Base-by-base conservation (phyloP, 2,113 vertebrate genomes). In the Casuarius casuarius region DNA sequence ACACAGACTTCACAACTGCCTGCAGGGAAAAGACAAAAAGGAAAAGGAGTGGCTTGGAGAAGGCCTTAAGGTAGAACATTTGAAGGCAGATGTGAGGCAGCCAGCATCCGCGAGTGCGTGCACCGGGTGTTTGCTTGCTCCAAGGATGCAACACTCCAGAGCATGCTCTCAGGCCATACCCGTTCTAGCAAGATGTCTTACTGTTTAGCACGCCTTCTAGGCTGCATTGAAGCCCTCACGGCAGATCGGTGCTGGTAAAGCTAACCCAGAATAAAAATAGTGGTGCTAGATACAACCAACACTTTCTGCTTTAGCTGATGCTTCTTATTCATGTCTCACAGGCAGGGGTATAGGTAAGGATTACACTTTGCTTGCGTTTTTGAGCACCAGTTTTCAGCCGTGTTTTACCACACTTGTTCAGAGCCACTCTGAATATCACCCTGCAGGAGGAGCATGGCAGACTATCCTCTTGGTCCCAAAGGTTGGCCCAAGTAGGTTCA, bases 91-190 rank as follows among this genome's bases (percentile, higher is more conserved):
- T 12, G 33, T 73, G 25, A 3, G 56, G 46, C 59, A 74, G 31
- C 13, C 1, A 1, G 2, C 4, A 1, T 22, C 49, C 49, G 70
- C 22, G 21, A 51, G 62, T 46, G 13, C n/a, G 63, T 48, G 33
- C 40, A 42, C 23, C 10, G 6, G 1, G 28, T 56, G 38, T n/a
- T 26, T 9, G 12, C 62, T 58, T 1, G 0, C 48, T 44, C 58
- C 4, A 2, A 40, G 49, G 49, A 38, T 7, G 8, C 20, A 54
- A 10, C 26, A 1, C 4, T 10, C 31, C 61, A 8, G 7, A 46
- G 38, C 33, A 4, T 0, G 3, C 23, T 49, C 46, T 13, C 16
- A 66, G 21, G 33, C 25, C 38, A 1, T 4, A 28, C 9, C 28
- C 56, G 56, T 51, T 63, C 56, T 7, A 62, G 52, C 31, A 28